Evolutionary conservation across 2,113 vertebrate genomes (phyloP), one percentile per base, ranked within the genome.

Genomic region (Phasianus colchicus): DNA sequence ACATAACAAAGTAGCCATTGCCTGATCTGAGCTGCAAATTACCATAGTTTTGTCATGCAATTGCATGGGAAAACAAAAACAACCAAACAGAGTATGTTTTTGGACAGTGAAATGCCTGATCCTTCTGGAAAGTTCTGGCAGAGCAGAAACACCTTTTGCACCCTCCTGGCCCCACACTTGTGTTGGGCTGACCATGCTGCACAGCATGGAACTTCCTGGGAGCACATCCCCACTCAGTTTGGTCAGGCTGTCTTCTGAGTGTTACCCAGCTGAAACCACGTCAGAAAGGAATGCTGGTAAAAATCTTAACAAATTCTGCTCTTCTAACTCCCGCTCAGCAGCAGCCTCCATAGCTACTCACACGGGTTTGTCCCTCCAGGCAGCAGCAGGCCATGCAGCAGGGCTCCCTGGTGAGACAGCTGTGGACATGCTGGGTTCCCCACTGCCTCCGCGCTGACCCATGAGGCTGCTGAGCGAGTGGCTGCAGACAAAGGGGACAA

Each of bases 41-140:
- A 40, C 54, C 0, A 0, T 3, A 43, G n/a, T 57, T 78, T n/a
- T 70, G 34, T 38, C 20, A 24, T 2, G 11, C 47, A 29, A 50
- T 7, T 29, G 42, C 43, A 57, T 0, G 4, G 86, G 13, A 8
- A 89, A 32, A 24, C 13, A 43, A 43, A 43, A 43, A 15, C 42
- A 43, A 43, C 42, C 42, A 43, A 43, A 43, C 38, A n/a, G 43
- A 72, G 65, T 3, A 0, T 6, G 25, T 25, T 52, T 81, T 63
- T 18, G 38, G 60, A 54, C 34, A 74, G 22, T 12, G 27, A 77
- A 86, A 80, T 7, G 20, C 6, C 20, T 19, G 40, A 9, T 71
- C 38, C n/a, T 81, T 84, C 84, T 64, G 47, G 73, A 89, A 92
- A 57, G 58, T 19, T 69, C 74, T 75, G 29, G 38, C 4, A 67